phyloP scores from a whole-genome alignment of 2,113 vertebrate species.

The Bagarius yarrelli region DNA sequence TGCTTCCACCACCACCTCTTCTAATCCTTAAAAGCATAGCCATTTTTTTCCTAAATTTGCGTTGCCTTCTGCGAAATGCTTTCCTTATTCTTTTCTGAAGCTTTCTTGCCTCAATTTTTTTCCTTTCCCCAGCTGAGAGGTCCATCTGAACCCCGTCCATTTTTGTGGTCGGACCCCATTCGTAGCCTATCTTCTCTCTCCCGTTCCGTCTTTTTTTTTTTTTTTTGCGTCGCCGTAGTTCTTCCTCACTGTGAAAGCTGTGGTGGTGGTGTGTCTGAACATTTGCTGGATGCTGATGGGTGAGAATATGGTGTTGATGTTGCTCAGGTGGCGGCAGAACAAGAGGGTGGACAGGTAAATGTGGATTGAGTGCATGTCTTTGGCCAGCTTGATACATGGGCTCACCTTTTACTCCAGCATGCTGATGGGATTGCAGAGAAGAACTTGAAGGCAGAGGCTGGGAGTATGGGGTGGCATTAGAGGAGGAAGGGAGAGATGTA shows the following conservation, averaged over 20 bases:
- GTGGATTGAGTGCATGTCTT: conserved; percentile 70
- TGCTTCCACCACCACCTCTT: conserved; percentile 64
- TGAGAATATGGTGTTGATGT: conserved; percentile 70
- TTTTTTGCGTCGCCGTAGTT: conserved; percentile 71
- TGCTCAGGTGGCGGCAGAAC: conserved; percentile 71
- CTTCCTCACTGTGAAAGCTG: conserved; percentile 63
- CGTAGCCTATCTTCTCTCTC: conserved; percentile 64
- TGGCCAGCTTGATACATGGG: conserved; percentile 74
- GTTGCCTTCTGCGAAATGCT: conserved; percentile 61
- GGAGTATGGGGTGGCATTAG: conserved; percentile 66
- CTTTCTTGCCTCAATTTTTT: conserved; percentile 60
- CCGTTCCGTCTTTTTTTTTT: conserved; percentile 75
- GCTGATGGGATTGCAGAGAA: conserved; percentile 73
- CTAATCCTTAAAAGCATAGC: conserved; percentile 71
- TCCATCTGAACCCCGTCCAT: conserved; percentile 59
- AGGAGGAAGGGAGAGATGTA: conserved; percentile 65
- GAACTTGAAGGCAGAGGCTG: conserved; percentile 76
- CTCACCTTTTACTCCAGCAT: conserved; percentile 75
- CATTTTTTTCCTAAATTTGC: conserved; percentile 66
- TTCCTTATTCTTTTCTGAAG: conserved; percentile 63
- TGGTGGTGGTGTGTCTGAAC: conserved; percentile 63
- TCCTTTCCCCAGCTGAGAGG: conserved; percentile 57
- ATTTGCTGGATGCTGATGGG: conserved; percentile 67
- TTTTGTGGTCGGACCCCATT: conserved; percentile 60
- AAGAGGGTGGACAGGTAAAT: conserved; percentile 72